Conservation (phyloP, 2,797 vertebrate genomes). For the Eurystomus glaucurus region DNA sequence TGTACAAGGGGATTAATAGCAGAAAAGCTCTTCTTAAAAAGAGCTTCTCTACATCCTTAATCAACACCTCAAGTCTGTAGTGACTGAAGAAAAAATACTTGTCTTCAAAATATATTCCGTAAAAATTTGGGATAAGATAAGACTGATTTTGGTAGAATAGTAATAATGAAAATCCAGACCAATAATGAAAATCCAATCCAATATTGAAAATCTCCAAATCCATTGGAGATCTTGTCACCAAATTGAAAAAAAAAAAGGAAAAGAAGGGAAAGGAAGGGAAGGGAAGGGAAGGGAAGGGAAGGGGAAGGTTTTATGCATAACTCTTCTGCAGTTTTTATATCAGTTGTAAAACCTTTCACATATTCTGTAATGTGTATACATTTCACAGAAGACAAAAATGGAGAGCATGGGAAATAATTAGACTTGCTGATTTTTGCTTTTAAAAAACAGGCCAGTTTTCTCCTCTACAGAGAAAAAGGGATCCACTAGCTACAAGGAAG, state of each 20-base stretch:
- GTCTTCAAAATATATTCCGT: not conserved
- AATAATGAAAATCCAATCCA: not conserved
- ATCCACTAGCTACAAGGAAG: not conserved
- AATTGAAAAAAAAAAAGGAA: not conserved
- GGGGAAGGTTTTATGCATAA: not conserved
- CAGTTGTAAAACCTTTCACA: not conserved
- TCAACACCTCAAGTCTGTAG: not conserved
- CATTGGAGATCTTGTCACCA: not conserved
- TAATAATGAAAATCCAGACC: not conserved
- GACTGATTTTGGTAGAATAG: not conserved
- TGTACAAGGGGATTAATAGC: not conserved
- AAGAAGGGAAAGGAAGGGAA: fast-evolving
- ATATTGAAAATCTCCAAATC: not conserved
- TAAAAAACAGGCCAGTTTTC: not conserved
- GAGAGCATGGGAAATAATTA: not conserved
- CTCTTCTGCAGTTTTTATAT: not conserved
- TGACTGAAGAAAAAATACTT: not conserved
- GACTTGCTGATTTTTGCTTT: not conserved
- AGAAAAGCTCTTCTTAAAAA: not conserved
- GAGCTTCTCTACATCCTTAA: not conserved
- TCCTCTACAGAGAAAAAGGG: not conserved
- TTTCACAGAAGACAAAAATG: not conserved
- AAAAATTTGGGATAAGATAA: not conserved
- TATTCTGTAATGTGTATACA: fast-evolving
- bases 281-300: not conserved